These are phyloP conservation scores for Craseonycteris thonglongyai DNA, from an alignment of 2,113 vertebrate genomes.

Conservation along the genomic window DNA sequence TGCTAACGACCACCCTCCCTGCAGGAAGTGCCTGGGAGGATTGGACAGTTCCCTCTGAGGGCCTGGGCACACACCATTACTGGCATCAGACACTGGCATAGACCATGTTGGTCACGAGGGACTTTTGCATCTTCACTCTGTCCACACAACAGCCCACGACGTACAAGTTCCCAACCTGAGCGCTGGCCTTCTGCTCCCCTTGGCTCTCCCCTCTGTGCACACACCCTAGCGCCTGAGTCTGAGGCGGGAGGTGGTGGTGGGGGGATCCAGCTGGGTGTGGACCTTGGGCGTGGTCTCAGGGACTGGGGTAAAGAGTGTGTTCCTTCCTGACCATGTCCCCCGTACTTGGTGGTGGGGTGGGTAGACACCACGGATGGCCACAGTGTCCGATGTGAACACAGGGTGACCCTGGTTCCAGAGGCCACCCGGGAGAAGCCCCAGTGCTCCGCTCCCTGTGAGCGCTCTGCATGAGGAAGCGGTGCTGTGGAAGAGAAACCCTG, in stretches of 20 bases:
- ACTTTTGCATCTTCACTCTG: neutral
- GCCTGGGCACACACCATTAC: fast-evolving
- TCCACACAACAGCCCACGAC: neutral
- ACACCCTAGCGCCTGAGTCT: neutral
- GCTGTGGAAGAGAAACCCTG: neutral
- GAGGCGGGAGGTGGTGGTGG: neutral
- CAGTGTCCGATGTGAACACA: neutral
- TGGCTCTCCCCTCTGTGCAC: neutral
- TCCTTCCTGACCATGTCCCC: neutral
- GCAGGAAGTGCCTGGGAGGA: neutral
- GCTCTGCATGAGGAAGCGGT: neutral
- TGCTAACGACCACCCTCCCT: neutral
- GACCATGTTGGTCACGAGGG: fast-evolving
- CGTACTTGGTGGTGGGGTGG: neutral
- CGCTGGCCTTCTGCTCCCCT: neutral
- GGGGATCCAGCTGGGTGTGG: neutral
- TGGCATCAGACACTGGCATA: neutral
- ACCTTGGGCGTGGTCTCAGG: neutral
- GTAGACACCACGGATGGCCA: neutral
- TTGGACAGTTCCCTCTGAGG: fast-evolving
- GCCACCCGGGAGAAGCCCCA: neutral
- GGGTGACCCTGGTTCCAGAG: neutral
- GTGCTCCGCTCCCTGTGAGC: neutral
- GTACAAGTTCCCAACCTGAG: neutral
- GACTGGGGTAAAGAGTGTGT: neutral